Evolutionary conservation across 2,888 invertebrate species (phyloP).

Genomic region (Nomada ferruginata): DNA sequence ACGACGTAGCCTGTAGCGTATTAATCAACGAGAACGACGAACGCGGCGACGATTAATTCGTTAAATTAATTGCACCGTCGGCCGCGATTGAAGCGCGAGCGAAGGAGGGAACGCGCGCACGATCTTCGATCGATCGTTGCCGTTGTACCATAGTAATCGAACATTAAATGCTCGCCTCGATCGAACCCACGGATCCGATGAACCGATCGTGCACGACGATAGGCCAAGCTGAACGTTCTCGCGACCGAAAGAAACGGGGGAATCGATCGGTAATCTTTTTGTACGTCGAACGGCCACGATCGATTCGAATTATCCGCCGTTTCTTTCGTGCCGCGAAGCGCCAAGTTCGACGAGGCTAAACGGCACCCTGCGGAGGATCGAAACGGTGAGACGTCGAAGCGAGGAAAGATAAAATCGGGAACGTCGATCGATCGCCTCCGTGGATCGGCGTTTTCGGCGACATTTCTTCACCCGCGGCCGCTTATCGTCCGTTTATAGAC

Average conservation of each 20-base stretch:
- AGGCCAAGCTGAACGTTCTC: background rate
- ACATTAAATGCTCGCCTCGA: constrained; percentile 32
- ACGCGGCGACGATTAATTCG: constrained; percentile 60
- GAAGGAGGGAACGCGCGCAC: constrained; percentile 19
- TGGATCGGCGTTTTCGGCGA: constrained; percentile 33
- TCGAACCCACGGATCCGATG: background rate
- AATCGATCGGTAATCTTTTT: constrained; percentile 46
- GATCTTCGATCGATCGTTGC: constrained; percentile 73
- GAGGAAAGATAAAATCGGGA: constrained; percentile 4
- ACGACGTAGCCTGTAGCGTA: constrained; percentile 82
- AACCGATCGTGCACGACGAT: background rate
- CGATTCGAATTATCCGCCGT: constrained; percentile 22
- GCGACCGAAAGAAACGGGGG: background rate
- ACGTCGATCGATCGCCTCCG: constrained; percentile 13
- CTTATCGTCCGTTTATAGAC: constrained; percentile 23
- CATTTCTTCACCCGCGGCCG: constrained; percentile 6
- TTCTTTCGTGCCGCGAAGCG: background rate
- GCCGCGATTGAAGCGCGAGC: constrained; percentile 35
- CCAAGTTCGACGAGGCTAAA: background rate
- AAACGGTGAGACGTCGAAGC: background rate
- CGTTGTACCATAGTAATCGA: constrained; percentile 80
- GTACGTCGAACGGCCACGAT: constrained; percentile 47
- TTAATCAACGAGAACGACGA: constrained; percentile 74
- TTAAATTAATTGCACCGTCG: constrained; percentile 54
- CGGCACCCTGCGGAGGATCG: constrained; percentile 26